Conservation (phyloP, 2,888 invertebrate species). For the Eutolmus rufibarbis region DNA sequence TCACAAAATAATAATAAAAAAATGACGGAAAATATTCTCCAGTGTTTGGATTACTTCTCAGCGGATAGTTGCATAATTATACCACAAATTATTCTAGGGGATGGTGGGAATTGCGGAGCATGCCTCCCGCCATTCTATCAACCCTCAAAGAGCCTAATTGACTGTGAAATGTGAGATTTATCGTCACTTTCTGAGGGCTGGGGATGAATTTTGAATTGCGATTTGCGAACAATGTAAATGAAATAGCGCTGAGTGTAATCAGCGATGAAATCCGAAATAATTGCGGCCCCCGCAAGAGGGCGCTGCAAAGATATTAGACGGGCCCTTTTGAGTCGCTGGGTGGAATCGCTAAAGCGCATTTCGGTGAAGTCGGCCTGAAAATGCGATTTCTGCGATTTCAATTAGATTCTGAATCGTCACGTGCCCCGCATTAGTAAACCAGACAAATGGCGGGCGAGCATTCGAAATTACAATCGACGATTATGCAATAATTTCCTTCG, state of each 20-base stretch:
- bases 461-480: not conserved
- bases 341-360: not conserved
- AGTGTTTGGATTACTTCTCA: not conserved
- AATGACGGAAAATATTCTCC: not conserved
- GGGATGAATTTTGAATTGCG: not conserved
- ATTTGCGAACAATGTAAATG: not conserved
- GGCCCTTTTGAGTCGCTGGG: not conserved
- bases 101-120: not conserved
- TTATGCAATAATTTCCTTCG: not conserved
- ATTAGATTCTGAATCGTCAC: not conserved
- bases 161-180: not conserved
- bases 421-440: not conserved
- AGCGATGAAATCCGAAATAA: not conserved
- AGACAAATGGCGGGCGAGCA: not conserved
- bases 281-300: not conserved
- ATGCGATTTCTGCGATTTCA: not conserved
- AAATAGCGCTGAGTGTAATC: not conserved
- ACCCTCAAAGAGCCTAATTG: not conserved
- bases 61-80: not conserved
- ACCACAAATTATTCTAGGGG: not conserved
- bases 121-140: not conserved
- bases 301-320: not conserved
- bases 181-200: not conserved
- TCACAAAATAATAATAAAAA: not conserved
- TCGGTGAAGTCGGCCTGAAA: not conserved